These are phyloP conservation scores for Cavia porcellus DNA, from an alignment of 2,113 vertebrate species.

Conservation along the genomic window DNA sequence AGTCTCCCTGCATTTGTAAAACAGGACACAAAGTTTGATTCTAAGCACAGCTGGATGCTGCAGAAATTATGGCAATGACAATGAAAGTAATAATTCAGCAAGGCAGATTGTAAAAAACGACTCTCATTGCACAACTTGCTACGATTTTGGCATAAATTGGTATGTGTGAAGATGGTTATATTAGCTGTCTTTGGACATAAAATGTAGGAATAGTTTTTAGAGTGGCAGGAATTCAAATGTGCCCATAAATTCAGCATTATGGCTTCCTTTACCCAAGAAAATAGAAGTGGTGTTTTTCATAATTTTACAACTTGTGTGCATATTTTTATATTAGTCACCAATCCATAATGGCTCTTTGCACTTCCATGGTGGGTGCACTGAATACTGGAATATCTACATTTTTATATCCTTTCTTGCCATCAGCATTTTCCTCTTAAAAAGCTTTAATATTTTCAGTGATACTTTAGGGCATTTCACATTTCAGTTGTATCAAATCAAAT, in stretches of 20 bases:
- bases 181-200: constrained; percentile 14
- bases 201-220: neutral
- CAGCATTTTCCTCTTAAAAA: neutral
- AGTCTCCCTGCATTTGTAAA: neutral
- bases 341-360: neutral
- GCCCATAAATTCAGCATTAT: neutral
- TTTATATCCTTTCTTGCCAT: neutral
- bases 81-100: neutral
- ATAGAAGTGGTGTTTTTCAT: neutral
- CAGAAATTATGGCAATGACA: neutral
- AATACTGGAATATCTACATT: neutral
- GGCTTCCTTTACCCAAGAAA: constrained; percentile 25
- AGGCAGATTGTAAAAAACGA: neutral
- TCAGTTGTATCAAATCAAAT: neutral
- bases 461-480: neutral
- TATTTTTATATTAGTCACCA: constrained; percentile 1
- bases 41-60: neutral
- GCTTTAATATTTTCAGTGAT: neutral
- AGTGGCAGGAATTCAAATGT: constrained; percentile 40
- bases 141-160: neutral
- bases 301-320: neutral
- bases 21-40: neutral
- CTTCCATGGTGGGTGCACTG: neutral
- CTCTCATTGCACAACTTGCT: neutral
- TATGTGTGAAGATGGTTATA: neutral